Conservation (phyloP, 2,797 vertebrate species). For the Danio choprae region DNA sequence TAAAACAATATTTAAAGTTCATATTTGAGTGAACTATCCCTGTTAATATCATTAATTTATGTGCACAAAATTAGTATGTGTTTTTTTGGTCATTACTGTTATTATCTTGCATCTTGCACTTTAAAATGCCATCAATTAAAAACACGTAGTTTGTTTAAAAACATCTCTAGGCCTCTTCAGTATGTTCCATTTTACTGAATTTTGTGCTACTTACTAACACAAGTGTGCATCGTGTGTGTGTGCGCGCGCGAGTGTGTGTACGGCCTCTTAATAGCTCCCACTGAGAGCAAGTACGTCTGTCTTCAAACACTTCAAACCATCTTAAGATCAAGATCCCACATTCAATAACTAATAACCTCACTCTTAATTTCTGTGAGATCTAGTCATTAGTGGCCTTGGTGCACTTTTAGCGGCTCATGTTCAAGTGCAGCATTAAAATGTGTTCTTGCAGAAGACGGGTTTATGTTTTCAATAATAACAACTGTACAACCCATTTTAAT, state of each 20-base stretch:
- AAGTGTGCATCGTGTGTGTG: neutral
- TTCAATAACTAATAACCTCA: neutral
- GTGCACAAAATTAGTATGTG: neutral
- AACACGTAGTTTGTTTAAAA: neutral
- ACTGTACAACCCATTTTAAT: neutral
- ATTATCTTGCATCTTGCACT: neutral
- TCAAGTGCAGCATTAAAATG: neutral
- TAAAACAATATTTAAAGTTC: too few relatives aligned
- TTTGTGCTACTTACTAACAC: conserved; percentile 2
- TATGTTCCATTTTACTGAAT: conserved; percentile 12
- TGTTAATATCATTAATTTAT: too few relatives aligned
- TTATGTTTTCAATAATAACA: neutral
- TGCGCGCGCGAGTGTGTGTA: neutral
- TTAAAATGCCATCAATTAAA: neutral
- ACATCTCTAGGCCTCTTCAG: neutral
- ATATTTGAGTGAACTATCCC: too few relatives aligned
- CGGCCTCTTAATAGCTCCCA: conserved; percentile 15
- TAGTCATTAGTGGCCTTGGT: conserved; percentile 7
- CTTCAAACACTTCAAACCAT: conserved; percentile 31
- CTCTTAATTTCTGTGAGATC: conserved; percentile 7
- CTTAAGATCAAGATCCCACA: conserved; percentile 10
- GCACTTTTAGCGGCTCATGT: neutral
- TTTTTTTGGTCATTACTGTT: neutral
- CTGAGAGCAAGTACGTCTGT: neutral
- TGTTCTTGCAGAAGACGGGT: neutral